Base-by-base conservation (phyloP, 2,888 invertebrate genomes). In the Drosophila acutilabella region DNA sequence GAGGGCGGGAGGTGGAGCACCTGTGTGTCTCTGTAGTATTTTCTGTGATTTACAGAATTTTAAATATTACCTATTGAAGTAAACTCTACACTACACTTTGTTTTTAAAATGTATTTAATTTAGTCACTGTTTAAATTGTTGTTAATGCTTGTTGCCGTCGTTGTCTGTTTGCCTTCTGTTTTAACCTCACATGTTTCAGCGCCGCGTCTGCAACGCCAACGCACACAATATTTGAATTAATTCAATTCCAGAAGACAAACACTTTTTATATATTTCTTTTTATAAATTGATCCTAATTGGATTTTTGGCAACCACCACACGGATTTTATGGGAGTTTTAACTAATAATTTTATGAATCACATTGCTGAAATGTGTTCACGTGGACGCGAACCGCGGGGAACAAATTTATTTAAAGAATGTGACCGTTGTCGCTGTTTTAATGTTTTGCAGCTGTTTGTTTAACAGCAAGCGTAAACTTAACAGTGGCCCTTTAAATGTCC, bases 111-210 rank as follows among this genome's bases (percentile, higher is more conserved):
- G 57, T 75, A 13, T 52, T 64, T 61, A 26, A 42, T 18, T 42
- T 56, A 52, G 53, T 52, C 51, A 50, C 47, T 58, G 38, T 60
- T 64, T 42, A 54, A 77, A 41, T 65, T 53, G 58, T 67, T 42
- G 58, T 68, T 64, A 62, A 52, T 69, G 52, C 38, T 69, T 77
- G 60, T 79, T 77, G 68, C 67, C 53, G 77, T 75, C 36, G 36
- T 51, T 56, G 74, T 68, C 72, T 79, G 75, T 72, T 80, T 77
- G 78, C 79, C 80, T 82, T 80, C 80, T 82, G 78, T 69, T 90
- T 89, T 91, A 91, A 91, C 91, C 91, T 91, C 91, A 91, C 91
- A 91, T 91, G 89, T 82, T 89, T 78, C 36, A 88, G 86, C 89
- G 84, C 81, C 81, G 78, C 78, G 88, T 84, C 79, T 71, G 64